Percentiles rank a stretch among this genome's conserved stretches.
Conservation (phyloP, 1,140 invertebrate species). For the Laodelphax striatellus region DNA sequence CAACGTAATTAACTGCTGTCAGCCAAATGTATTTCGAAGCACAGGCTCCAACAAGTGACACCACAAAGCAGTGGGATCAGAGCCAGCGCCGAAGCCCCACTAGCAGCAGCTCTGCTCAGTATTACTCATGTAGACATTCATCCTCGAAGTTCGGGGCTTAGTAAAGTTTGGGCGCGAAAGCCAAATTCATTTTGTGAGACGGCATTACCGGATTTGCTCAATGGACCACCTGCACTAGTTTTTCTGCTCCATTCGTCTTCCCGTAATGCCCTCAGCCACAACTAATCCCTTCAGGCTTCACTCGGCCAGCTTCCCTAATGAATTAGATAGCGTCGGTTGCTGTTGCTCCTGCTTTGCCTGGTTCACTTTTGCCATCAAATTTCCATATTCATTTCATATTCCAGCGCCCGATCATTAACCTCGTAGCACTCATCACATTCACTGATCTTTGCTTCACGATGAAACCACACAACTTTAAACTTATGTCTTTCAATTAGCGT, state of each 20-base stretch:
- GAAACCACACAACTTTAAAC: no score
- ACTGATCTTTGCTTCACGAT: no score
- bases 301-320: not conserved
- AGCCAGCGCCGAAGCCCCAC: no score
- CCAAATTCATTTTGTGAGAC: not conserved
- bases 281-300: constrained; percentile 1
- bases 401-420: no score
- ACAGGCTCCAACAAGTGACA: no score
- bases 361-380: not conserved
- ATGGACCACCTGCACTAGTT: constrained; percentile 3
- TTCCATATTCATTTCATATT: no score
- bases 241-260: constrained; percentile 2
- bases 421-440: no score
- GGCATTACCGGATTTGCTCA: constrained; percentile 2
- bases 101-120: not conserved
- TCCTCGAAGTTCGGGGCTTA: not conserved
- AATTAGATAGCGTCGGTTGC: not conserved
- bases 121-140: constrained; percentile 4
- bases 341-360: not conserved
- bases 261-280: not conserved
- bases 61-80: no score
- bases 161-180: not conserved
- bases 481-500: no score
- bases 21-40: no score
- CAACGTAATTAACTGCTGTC: no score